phyloP scores from a whole-genome alignment of 1,140 invertebrate genomes.

The Pseudomyrmex sp. region DNA sequence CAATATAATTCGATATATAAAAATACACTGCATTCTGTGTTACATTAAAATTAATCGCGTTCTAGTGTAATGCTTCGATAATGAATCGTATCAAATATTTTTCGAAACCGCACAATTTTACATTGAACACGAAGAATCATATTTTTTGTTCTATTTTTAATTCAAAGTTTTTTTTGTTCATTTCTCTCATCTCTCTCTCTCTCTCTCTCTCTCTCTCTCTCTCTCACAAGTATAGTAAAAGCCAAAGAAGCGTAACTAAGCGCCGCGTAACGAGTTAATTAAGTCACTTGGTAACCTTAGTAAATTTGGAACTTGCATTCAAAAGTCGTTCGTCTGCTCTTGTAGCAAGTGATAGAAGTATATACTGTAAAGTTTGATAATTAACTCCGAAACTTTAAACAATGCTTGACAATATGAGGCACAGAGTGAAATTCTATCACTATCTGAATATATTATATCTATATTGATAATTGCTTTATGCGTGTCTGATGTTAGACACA shows the following conservation, averaged over 20 bases:
- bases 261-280: constrained; percentile 56
- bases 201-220: too few relatives aligned
- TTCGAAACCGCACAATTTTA: background rate
- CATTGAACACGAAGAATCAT: constrained; percentile 11
- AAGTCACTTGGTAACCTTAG: constrained; percentile 56
- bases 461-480: constrained; percentile 28
- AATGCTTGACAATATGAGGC: constrained; percentile 58
- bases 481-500: background rate
- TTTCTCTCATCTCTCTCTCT: background rate
- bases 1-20: constrained; percentile 23
- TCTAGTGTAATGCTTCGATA: background rate
- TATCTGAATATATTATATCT: constrained; percentile 44
- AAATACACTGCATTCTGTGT: background rate
- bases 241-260: constrained; percentile 49
- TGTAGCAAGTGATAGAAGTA: constrained; percentile 57
- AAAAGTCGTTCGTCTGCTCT: constrained; percentile 47
- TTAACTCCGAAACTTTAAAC: constrained; percentile 58
- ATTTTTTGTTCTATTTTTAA: constrained; percentile 25
- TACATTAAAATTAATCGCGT: background rate
- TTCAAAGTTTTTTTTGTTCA: background rate
- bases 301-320: constrained; percentile 57
- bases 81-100: constrained; percentile 36
- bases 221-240: background rate
- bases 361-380: constrained; percentile 58
- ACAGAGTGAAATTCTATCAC: constrained; percentile 46